Evolutionary conservation across 2,797 vertebrate species (phyloP), one percentile per base, ranked within the genome.

Genomic region (Phrynocephalus vlangalii): DNA sequence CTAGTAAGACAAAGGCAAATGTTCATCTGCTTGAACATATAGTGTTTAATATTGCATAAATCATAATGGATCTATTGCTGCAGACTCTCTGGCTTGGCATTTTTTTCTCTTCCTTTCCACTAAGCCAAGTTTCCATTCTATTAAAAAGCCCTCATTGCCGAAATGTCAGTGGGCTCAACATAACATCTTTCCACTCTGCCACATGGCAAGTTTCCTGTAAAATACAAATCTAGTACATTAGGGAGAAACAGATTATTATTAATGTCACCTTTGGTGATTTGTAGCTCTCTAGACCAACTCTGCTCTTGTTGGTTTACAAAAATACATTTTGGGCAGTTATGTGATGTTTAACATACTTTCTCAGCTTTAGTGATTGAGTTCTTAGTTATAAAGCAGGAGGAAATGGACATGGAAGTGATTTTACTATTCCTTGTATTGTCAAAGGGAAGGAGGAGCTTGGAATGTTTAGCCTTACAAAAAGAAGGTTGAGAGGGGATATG

Each of bases 101-200:
- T 94, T 94, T 87, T 87, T 92, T 91, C 86, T 28, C 30, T 81
- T 81, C 79, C 38, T 78, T 90, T 93, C 93, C 87, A 78, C 77
- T 85, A 82, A 73, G 85, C 88, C 90, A 85, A 90, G 87, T 89
- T 86, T 88, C 76, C 79, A 80, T 91, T 93, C 93, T 91, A 91
- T 93, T 95, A 93, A 94, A 93, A 94, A 93, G 2, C 88, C 91
- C 90, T 86, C 86, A 86, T 92, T 88, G 92, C 88, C 91, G 93
- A 88, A 95, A 95, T 94, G 92, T 94, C 94, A 94, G 2, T 92
- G 92, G 90, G 85, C 94, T 96, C 90, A 93, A 68, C 80, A 13
- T 90, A 89, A 87, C 86, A 86, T 89, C 84, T 92, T 81, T 63
- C 30, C 60, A 90, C 30, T 33, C 71, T 83, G 82, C 88, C 88